A percentile compares a stretch with the other conserved stretches of the same genome.
Conservation (phyloP, 2,113 vertebrate species). For the Tupaia tana region DNA sequence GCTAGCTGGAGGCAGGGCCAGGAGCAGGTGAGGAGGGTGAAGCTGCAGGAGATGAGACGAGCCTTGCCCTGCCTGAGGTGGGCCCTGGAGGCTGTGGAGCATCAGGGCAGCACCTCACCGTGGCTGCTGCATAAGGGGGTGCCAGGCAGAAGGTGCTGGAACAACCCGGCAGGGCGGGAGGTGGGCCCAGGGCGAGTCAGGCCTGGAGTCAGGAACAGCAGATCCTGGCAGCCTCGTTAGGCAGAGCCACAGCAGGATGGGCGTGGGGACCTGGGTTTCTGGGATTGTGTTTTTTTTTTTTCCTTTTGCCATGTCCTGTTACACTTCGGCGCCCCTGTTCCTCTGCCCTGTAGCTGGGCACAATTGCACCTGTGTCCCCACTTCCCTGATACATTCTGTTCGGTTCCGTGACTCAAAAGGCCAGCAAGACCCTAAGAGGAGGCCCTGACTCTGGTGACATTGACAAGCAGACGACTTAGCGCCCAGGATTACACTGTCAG, state of each 20-base stretch:
- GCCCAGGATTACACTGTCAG: too few species aligned
- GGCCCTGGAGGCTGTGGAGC: neutral
- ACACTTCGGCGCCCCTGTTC: neutral
- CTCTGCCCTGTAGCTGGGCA: neutral
- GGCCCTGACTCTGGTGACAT: neutral
- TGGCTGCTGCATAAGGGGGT: neutral
- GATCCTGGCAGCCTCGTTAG: too few species aligned
- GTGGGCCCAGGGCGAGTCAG: too few species aligned
- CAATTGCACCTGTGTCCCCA: neutral
- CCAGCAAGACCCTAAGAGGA: neutral
- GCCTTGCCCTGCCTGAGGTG: neutral
- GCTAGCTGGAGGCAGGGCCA: neutral
- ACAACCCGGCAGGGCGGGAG: too few species aligned
- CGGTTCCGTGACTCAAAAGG: neutral
- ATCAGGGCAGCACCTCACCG: neutral
- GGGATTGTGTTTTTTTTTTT: neutral
- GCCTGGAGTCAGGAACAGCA: neutral
- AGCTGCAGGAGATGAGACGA: neutral
- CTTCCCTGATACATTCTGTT: neutral
- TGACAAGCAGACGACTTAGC: neutral
- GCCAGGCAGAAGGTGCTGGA: neutral
- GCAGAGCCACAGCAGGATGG: neutral
- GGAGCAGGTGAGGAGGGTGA: neutral
- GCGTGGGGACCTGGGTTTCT: too few species aligned
- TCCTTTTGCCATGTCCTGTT: neutral